Evolutionary conservation across 2,797 vertebrate genomes (phyloP).

Genomic region (Pangasius sanitwongsei): DNA sequence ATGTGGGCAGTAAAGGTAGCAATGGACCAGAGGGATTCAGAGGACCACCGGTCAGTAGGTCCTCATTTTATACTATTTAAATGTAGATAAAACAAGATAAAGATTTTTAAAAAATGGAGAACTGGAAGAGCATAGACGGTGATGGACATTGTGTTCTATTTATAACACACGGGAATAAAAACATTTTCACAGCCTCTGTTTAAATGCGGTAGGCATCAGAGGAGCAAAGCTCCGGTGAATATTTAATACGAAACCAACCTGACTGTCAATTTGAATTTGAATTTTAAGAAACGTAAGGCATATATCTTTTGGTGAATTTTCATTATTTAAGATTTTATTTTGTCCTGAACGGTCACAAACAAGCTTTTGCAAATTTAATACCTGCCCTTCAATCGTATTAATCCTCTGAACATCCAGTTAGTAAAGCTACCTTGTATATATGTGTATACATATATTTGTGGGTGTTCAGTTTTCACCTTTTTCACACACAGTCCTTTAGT

Average conservation of each 20-base stretch:
- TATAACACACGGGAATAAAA: not conserved
- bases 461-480: not conserved
- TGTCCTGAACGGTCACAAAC: too few species aligned
- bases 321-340: not conserved
- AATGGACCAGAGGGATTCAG: slow-evolving; percentile 72
- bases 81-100: not conserved
- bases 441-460: not conserved
- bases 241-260: not conserved
- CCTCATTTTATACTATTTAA: not conserved
- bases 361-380: not conserved
- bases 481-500: not conserved
- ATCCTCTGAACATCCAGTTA: not conserved
- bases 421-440: not conserved
- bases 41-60: slow-evolving; percentile 76
- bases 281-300: not conserved
- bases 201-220: not conserved
- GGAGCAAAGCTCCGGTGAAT: not conserved
- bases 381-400: not conserved
- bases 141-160: not conserved
- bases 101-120: not conserved
- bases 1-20: slow-evolving; percentile 70
- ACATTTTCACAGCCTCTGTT: not conserved
- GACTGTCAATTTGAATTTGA: not conserved
- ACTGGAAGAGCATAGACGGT: not conserved
- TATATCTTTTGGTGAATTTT: not conserved